Base-by-base conservation (phyloP, 92 coral and sea anemone genomes). In the Muricea muricata region DNA sequence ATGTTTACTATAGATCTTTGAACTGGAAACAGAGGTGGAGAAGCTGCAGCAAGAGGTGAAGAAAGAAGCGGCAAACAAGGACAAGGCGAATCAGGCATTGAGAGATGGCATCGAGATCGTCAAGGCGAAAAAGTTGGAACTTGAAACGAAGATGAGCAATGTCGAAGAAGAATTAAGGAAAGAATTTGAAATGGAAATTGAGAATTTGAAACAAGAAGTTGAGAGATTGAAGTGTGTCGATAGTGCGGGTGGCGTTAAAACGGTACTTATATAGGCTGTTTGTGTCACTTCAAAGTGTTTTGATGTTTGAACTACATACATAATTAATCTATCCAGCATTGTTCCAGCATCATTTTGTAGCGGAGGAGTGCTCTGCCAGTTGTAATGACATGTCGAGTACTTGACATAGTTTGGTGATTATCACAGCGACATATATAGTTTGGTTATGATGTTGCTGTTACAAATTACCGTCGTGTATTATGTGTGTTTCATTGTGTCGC, bases 61-160 rank as follows among this genome's bases (percentile, higher is more conserved):
- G 33, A 89, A 94, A n/a, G 89, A 78, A 15, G 72, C 80, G 3
- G 90, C 85, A 47, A 89, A 91, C 35, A 86, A 91, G 20, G 98
- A 91, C 15, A 78, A 73, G 21, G 92, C 90, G 10, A 73, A 90
- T 82, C 87, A 89, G 61, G 91, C 94, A 0, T 91, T 95, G 95
- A 84, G 93, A 30, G 95, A 95, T 47, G 95, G 97, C 7, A 61
- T 93, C 23, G 92, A 89, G 40, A 88, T 94, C 13, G 97, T 92
- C 30, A 85, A 92, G 40, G 84, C 93, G 15, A 89, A 94, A 61
- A 87, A 87, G 58, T 87, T 79, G 0, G 97, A 93, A 29, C 91
- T 86, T 58, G 93, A 94, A 26, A 74, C 85, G 1, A 93, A 89
- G 57, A 88, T 93, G 52, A 45, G 85, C 40, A 65, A 78, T n/a